phyloP scores from a whole-genome alignment of 2,113 vertebrate species.

The Cyphomyrus discorhynchus region DNA sequence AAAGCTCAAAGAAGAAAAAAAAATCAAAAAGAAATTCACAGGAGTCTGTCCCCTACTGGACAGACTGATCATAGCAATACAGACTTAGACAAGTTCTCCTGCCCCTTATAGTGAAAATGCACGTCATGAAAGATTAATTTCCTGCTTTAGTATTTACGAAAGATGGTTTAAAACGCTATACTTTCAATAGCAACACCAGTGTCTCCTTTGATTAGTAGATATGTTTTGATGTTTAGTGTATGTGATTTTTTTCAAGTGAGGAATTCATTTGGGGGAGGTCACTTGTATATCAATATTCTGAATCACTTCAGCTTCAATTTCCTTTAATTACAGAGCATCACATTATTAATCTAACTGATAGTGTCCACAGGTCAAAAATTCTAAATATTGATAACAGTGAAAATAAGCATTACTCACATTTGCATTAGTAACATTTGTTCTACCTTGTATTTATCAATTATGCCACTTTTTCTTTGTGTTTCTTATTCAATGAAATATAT shows the following conservation, averaged over 20 bases:
- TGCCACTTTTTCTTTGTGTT: background rate
- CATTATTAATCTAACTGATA: background rate
- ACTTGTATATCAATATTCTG: background rate
- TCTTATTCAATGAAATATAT: background rate
- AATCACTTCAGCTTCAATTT: background rate
- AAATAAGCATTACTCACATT: background rate
- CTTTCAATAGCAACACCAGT: background rate
- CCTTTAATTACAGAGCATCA: background rate
- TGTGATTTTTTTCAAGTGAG: background rate
- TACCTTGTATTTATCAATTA: background rate
- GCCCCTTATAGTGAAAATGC: background rate
- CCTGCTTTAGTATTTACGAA: background rate
- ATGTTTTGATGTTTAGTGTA: background rate
- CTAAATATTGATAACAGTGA: background rate
- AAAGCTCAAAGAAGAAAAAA: background rate
- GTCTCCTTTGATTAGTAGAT: background rate
- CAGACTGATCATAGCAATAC: background rate
- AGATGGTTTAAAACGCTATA: background rate
- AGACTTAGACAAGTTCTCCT: background rate
- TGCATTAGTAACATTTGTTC: background rate
- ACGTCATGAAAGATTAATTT: background rate
- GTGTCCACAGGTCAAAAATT: background rate
- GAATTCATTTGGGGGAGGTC: background rate
- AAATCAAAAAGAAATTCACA: background rate
- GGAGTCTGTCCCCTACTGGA: background rate